Evolutionary conservation across 2,888 invertebrate genomes (phyloP).

Genomic region (Acronicta alni): DNA sequence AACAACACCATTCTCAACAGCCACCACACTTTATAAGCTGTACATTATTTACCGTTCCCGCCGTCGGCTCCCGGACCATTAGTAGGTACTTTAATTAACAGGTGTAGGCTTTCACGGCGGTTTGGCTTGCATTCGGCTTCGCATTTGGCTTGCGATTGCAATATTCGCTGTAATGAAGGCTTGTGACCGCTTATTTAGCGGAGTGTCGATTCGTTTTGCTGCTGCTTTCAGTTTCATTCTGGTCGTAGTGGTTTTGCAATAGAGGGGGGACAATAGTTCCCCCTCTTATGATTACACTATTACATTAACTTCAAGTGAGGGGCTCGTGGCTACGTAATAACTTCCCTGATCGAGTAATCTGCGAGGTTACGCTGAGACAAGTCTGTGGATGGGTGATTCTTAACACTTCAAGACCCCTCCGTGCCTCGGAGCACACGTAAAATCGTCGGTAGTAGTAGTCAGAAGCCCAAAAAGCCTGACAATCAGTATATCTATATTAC

Average conservation of each 20-base stretch:
- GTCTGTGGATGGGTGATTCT: too few relatives aligned
- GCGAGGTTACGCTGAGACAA: too few relatives aligned
- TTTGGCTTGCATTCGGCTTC: conserved; percentile 1
- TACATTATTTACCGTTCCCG: background rate
- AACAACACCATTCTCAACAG: background rate
- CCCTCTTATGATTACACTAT: too few relatives aligned
- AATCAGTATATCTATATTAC: too few relatives aligned
- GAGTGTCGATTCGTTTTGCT: background rate
- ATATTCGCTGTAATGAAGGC: background rate
- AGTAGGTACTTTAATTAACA: conserved; percentile 12
- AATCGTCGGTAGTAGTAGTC: too few relatives aligned
- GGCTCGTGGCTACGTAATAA: too few relatives aligned
- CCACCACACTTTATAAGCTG: background rate
- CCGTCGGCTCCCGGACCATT: conserved; percentile 2
- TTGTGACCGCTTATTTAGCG: conserved; percentile 1
- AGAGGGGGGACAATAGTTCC: background rate
- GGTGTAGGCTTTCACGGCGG: conserved; percentile 6
- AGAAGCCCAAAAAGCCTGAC: too few relatives aligned
- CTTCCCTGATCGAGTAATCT: too few relatives aligned
- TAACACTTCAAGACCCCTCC: too few relatives aligned
- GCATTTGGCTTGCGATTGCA: conserved; percentile 4
- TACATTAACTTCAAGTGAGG: too few relatives aligned
- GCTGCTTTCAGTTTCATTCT: background rate
- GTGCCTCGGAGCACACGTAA: too few relatives aligned
- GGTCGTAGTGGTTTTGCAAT: background rate